Evolutionary conservation across 2,113 vertebrate genomes (phyloP), one percentile per base, ranked within the genome.

Genomic region (Sebastes fasciatus): DNA sequence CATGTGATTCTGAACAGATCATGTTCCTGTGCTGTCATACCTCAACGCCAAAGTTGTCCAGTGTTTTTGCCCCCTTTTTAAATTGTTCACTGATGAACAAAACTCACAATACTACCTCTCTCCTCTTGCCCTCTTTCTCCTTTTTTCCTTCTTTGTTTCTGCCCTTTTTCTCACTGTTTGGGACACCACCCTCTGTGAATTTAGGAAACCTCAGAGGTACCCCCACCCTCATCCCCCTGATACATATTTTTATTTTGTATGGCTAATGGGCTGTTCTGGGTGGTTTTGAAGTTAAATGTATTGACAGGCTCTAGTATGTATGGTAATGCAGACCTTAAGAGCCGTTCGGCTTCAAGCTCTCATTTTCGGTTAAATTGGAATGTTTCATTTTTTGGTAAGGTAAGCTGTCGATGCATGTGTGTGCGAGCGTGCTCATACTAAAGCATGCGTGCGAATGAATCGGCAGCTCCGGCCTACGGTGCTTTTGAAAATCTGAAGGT

Each of bases 151-250:
- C 67, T 85, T 70, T 84, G 19, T 70, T 71, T 40, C 70, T 81
- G 61, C 67, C 79, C 80, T 88, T 80, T 85, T 67, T 81, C 54
- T 86, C 76, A 69, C 72, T 89, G 40, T 88, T 80, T 88, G 86
- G 91, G 80, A 91, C 89, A 67, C 75, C 90, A 76, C 75, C 76
- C 83, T 91, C 82, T 91, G 76, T 91, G 91, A 91, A 81, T 91
- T 80, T 91, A 92, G 92, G 83, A 86, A 91, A 86, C 64, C 79
- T 77, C 84, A 88, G 86, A 93, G 91, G 92, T 93, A 91, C 64
- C n/a, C 12, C 4, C 85, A 45, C 49, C 2, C 7, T 4, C 23
- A n/a, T 21, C 40, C 48, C 76, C 40, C 45, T 51, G 23, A 83
- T 83, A 34, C 2, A 12, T 57, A 87, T 79, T 73, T 66, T 87